Evolutionary conservation across 2,797 vertebrate genomes (phyloP).

Genomic region (Xenops minutus): DNA sequence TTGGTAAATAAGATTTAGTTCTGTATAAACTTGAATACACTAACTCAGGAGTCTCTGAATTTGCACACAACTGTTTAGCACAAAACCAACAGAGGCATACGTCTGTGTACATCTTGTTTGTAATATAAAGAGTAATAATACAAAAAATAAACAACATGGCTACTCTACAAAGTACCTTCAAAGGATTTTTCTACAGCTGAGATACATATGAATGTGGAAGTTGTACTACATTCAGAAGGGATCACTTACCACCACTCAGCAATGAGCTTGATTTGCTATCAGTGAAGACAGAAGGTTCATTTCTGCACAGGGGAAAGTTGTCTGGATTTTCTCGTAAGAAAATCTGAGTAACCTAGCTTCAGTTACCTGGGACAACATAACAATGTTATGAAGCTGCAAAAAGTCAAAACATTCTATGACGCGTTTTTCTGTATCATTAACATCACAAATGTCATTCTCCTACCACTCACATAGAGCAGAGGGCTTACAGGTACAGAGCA

Average conservation of each 20-base stretch:
- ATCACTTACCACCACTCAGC: neutral
- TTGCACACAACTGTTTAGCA: neutral
- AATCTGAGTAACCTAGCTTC: neutral
- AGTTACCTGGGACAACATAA: neutral
- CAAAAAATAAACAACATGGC: neutral
- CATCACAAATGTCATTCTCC: neutral
- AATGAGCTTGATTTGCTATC: neutral
- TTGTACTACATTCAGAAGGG: neutral
- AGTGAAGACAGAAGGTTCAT: neutral
- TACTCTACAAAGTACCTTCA: neutral
- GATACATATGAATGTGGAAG: rapidly evolving
- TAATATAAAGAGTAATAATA: neutral
- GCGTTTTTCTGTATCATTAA: neutral
- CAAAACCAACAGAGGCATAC: neutral
- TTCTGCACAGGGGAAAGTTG: neutral
- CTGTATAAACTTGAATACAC: neutral
- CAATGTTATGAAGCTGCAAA: neutral
- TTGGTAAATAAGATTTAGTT: neutral
- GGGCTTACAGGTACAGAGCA: too few species aligned
- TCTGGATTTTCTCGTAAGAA: neutral
- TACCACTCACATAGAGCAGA: neutral
- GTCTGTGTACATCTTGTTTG: neutral
- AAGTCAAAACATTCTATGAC: neutral
- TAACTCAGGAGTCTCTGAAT: neutral
- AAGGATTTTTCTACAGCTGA: neutral